Evolutionary conservation across 1,140 invertebrate genomes (phyloP).

Genomic region (Oscheius sp.): DNA sequence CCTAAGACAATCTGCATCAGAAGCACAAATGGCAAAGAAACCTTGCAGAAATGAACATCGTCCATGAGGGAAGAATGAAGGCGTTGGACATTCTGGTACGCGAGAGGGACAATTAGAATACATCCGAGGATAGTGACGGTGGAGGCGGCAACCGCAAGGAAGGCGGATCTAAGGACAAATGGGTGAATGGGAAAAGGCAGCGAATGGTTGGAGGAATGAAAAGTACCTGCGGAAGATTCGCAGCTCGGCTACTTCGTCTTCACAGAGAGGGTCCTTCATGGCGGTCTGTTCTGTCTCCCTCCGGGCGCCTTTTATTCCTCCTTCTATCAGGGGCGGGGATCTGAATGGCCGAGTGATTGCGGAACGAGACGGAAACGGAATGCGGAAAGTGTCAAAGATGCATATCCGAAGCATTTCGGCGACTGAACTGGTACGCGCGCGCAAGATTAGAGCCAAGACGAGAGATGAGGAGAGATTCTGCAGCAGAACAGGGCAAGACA

Average conservation of each 20-base stretch:
- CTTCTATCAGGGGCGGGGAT: too few species aligned
- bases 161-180: conserved; percentile 34
- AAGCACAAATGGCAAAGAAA: neutral
- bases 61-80: conserved; percentile 50
- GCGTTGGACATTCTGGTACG: conserved; percentile 58
- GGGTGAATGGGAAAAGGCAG: neutral
- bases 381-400: neutral
- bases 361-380: neutral
- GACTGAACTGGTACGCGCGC: too few species aligned
- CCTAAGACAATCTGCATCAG: conserved; percentile 21
- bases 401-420: too few species aligned
- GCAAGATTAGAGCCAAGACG: too few species aligned
- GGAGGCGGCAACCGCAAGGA: conserved; percentile 56
- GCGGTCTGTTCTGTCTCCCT: too few species aligned
- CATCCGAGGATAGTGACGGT: conserved; percentile 58
- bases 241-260: neutral
- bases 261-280: conserved; percentile 2
- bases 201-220: neutral
- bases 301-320: too few species aligned
- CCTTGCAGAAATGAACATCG: conserved; percentile 57
- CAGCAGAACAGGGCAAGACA: too few species aligned
- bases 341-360: too few species aligned
- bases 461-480: too few species aligned
- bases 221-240: neutral
- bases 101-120: conserved; percentile 52